Evolutionary conservation across 2,888 invertebrate species (phyloP), one percentile per base, ranked within the genome.

Genomic region (Tiliacea citrago): DNA sequence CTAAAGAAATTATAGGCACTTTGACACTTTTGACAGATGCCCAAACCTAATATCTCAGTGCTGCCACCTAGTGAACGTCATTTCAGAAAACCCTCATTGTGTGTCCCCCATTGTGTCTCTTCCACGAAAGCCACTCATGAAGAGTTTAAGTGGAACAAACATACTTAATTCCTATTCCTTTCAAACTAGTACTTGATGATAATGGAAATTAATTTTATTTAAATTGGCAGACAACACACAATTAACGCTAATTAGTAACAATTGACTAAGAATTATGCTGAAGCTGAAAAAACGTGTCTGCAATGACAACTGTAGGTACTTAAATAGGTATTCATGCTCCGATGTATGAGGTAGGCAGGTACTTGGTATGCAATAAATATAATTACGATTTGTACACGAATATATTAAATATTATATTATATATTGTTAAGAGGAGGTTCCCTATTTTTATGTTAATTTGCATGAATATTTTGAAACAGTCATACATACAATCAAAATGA

Each of bases 161-260:
- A 51, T 45, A 45, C 29, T 16, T 47, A 2, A 10, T 60, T 60
- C 10, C 5, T 55, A 42, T 60, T 55, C n/a, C 13, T 18, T 61
- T 29, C 21, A 55, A 42, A 42, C 53, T 39, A 39, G 1, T 69
- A 35, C 55, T 35, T 42, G 7, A 29, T 65, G 39, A 74, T 75
- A 71, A 85, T 81, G 75, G 62, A 79, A 81, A 81, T 75, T 67
- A 77, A 81, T 85, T 71, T 58, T 68, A 75, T 77, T 83, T 83
- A 75, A 76, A 87, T 85, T 83, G 77, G 35, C 58, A 61, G 78
- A 84, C 84, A 73, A n/a, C 57, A 49, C 65, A 55, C 69, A 81
- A 85, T 83, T 77, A 79, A 75, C 49, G 65, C 62, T 84, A 67
- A 75, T 85, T 82, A 82, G 42, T 69, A 66, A 68, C 79, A 86